Evolutionary conservation across 2,888 invertebrate species (phyloP).

Genomic region (Bembecia ichneumoniformis): DNA sequence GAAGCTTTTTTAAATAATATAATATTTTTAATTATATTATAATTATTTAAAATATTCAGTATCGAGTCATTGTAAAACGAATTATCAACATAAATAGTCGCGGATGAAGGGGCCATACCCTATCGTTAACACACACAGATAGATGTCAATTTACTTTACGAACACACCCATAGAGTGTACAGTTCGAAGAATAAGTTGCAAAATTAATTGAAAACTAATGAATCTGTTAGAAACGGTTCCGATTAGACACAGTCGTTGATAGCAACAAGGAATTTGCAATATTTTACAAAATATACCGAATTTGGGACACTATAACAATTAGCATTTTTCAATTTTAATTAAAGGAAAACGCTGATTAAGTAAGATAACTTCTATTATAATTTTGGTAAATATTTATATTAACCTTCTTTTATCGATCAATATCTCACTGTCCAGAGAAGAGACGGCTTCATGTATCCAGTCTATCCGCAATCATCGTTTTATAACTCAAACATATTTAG

Average conservation of each 20-base stretch:
- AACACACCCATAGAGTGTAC: slow-evolving; percentile 15
- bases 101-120: not conserved
- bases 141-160: slow-evolving; percentile 23
- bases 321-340: too few species aligned
- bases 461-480: too few species aligned
- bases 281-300: slow-evolving; percentile 6
- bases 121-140: slow-evolving; percentile 13
- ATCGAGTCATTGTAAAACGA: not conserved
- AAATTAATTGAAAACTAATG: not conserved
- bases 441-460: too few species aligned
- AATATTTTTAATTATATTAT: too few species aligned
- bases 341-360: not conserved
- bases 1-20: too few species aligned
- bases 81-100: not conserved
- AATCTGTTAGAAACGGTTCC: slow-evolving; percentile 1
- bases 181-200: not conserved
- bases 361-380: not conserved
- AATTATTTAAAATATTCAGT: too few species aligned
- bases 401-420: too few species aligned
- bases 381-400: not conserved
- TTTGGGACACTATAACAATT: slow-evolving; percentile 1
- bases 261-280: not conserved
- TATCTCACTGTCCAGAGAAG: too few species aligned
- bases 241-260: not conserved
- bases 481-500: too few species aligned